Conservation (phyloP, 2,888 invertebrate genomes). For the Drosophila parthenogenetica region DNA sequence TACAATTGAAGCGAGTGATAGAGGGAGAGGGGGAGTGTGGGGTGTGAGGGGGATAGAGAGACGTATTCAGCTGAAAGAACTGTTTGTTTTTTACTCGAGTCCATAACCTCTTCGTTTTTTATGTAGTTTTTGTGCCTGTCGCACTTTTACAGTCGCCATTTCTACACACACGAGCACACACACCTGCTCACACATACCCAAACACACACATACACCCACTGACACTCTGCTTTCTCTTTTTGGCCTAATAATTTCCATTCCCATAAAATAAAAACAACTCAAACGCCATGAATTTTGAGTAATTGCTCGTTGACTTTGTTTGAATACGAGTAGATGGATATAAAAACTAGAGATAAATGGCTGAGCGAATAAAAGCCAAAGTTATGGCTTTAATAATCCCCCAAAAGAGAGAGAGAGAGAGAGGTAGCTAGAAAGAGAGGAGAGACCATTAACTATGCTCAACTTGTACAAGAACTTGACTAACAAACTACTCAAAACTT, state of each 20-base stretch:
- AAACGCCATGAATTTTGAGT: constrained; percentile 34
- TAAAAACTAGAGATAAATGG: constrained; percentile 1
- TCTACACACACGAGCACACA: constrained; percentile 30
- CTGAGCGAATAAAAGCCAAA: neutral
- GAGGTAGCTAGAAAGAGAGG: neutral
- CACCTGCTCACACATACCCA: constrained; percentile 25
- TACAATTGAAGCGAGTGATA: neutral
- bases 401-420: neutral
- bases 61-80: constrained; percentile 2
- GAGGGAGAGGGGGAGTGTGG: neutral
- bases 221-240: neutral
- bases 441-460: constrained; percentile 3
- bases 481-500: constrained; percentile 5
- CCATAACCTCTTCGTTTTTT: constrained; percentile 51
- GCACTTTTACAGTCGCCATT: constrained; percentile 54
- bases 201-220: constrained; percentile 11
- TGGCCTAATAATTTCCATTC: constrained; percentile 38
- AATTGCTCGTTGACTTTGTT: constrained; percentile 35
- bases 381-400: neutral
- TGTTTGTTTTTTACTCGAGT: constrained; percentile 28
- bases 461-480: neutral
- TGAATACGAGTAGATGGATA: constrained; percentile 13
- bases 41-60: neutral
- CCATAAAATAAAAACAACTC: constrained; percentile 28
- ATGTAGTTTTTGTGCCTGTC: constrained; percentile 58